Evolutionary conservation across 2,888 invertebrate genomes (phyloP).

Genomic region (Smittia sp.): DNA sequence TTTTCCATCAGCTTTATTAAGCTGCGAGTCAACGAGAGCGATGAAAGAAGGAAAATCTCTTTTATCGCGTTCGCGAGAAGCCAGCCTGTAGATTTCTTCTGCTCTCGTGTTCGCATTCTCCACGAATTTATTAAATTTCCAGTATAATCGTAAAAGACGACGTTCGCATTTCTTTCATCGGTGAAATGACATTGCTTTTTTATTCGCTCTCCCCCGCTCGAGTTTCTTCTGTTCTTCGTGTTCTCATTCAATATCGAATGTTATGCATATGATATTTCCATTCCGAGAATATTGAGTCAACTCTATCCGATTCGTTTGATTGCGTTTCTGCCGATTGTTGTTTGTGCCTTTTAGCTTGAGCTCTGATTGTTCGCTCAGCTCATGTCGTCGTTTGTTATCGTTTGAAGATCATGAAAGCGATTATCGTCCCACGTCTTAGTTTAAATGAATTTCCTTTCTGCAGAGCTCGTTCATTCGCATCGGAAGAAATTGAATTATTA

Average conservation of each 20-base stretch:
- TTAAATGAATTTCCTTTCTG: not conserved
- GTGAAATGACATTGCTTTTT: not conserved
- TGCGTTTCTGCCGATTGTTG: not conserved
- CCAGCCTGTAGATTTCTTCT: not conserved
- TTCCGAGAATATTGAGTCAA: not conserved
- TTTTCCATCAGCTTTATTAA: too few species aligned
- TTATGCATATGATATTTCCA: conserved; percentile 9
- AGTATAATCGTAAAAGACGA: not conserved
- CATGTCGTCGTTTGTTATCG: not conserved
- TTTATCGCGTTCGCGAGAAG: not conserved
- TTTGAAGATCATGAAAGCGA: conserved; percentile 4
- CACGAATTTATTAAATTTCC: not conserved
- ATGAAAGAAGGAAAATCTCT: not conserved
- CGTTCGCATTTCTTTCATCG: not conserved
- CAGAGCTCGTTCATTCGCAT: too few species aligned
- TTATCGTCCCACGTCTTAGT: not conserved
- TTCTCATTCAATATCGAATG: not conserved
- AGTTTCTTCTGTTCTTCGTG: not conserved
- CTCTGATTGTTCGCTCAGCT: not conserved
- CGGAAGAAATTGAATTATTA: too few species aligned
- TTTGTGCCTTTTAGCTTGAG: not conserved
- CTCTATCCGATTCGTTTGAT: not conserved
- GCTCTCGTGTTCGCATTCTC: not conserved
- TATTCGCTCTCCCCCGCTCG: not conserved
- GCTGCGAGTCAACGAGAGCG: not conserved